Base-by-base conservation (phyloP, 2,888 invertebrate genomes). In the Odontomyia ornata region DNA sequence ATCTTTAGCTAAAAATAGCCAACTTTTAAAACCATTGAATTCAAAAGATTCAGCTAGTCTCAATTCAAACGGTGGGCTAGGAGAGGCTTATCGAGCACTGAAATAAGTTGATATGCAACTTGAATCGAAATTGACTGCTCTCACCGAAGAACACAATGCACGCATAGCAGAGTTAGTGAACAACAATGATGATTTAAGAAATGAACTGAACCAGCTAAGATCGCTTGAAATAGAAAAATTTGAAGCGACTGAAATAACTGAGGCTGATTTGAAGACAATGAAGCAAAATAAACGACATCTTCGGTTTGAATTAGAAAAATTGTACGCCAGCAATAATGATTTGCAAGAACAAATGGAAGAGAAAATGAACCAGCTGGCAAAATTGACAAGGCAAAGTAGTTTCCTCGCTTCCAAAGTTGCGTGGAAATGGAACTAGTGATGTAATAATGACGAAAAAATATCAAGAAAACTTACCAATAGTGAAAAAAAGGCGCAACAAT, bases 41-140 rank as follows among this genome's bases (percentile, higher is more conserved):
- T 81, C 82, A 18, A 76, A 81, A n/a, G 92, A 93, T 77, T 90
- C 91, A 71, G 91, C 92, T 81, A 90, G 91, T 67, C 90, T 95
- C 76, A 94, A 95, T 81, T 96, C 97, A 85, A 96, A 96, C 83
- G 95, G 95, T 0, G 97, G 98, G 82, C 85, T 97, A 64, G 92
- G 94, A 5, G 90, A 96, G 78, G 97, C 97, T 0, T 97, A 96
- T 84, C 95, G 97, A 87, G 95, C 96, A 0, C 97, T 97, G 88
- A 97, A 97, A 84, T 93, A 93, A 77, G 94, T 97, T 28, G 97
- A 96, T 84, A 97, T 97, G 82, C 95, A 97, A 90, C 87, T 98
- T 30, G 97, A 98, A 87, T 92, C 94, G 78, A 97, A 98, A 84
- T 86, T 98, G 11, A 92, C 94, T 81, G 91, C 91, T 2, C 93